Base-by-base conservation (phyloP, 2,797 vertebrate genomes). In the Sebastes hopkinsi region DNA sequence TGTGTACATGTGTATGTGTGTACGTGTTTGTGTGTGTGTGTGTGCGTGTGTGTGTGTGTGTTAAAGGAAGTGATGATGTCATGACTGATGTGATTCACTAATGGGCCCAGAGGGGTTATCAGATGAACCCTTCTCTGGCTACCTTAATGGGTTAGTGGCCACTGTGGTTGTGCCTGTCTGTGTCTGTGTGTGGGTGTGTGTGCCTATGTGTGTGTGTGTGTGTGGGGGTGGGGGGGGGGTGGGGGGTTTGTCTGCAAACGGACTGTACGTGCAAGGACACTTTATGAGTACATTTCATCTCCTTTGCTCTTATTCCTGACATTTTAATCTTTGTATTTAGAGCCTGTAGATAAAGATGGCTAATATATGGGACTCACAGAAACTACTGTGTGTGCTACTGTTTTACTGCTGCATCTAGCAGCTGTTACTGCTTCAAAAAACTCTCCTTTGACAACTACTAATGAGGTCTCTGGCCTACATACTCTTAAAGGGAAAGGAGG, bases 91-190 rank as follows among this genome's bases (percentile, higher is more conserved):
- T 77, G 83, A 85, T 81, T 80, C 50, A 77, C 84, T 90, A 88
- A 93, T 90, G 87, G 88, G 78, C 82, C 88, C 93, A 80, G 27
- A 73, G 91, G 90, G 90, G 86, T 86, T 93, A 91, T 92, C 88
- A 80, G 65, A 91, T 94, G 82, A 80, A 80, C 70, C 58, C 72
- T 64, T 71, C 27, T 34, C 82, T 72, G 56, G 46, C 75, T 76
- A 83, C 64, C 72, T 79, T 93, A 93, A 93, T 92, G 90, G 92
- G 59, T 84, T 85, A 81, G 83, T 25, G 83, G 79, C 70, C 55
- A 78, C 60, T 81, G 62, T 67, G 82, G 86, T 77, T 77, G 46
- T 18, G 50, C 10, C 30, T 64, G 50, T 14, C 61, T 36, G 67
- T 64, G 50, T 14, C 61, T 36, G 67, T 30, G 29, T 20, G 72